phyloP scores from a whole-genome alignment of 2,113 vertebrate genomes.

The Pangasianodon hypophthalmus region DNA sequence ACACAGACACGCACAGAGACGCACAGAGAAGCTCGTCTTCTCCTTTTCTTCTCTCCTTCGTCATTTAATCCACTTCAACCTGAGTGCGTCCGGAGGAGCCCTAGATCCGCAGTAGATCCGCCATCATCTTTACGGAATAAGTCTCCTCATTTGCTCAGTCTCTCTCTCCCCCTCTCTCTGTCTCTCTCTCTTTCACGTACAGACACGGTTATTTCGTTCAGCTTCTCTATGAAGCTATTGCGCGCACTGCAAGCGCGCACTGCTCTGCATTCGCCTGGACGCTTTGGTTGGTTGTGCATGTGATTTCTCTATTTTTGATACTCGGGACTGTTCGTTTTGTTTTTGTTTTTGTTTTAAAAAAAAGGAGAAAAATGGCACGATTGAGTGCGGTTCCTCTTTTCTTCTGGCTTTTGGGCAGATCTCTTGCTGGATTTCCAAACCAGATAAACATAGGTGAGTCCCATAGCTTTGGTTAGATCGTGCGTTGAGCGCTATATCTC shows the following conservation, averaged over 20 bases:
- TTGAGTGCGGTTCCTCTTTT: slow-evolving; percentile 80
- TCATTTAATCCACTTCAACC: slow-evolving; percentile 24
- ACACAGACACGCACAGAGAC: not conserved
- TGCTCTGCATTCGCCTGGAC: not conserved
- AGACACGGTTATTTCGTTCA: not conserved
- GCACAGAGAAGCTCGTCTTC: slow-evolving; percentile 49
- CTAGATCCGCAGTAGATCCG: slow-evolving; percentile 15
- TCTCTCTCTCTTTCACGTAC: not conserved
- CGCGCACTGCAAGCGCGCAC: slow-evolving; percentile 24
- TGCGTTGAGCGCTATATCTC: not conserved
- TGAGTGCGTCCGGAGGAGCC: slow-evolving; percentile 1
- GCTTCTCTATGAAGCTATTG: slow-evolving; percentile 26
- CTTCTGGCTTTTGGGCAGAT: slow-evolving; percentile 83
- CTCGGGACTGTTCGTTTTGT: slow-evolving; percentile 63
- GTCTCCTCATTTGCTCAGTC: not conserved
- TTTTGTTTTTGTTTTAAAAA: slow-evolving; percentile 67
- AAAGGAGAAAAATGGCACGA: slow-evolving; percentile 89
- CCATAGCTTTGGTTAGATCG: slow-evolving; percentile 12
- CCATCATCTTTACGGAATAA: slow-evolving; percentile 29
- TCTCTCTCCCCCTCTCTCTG: not conserved
- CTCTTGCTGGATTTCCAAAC: slow-evolving; percentile 89
- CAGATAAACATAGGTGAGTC: slow-evolving; percentile 98
- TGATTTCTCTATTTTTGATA: slow-evolving; percentile 78
- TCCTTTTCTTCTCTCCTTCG: not conserved
- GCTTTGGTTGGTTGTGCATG: slow-evolving; percentile 67